Conservation (phyloP, 2,888 invertebrate species). For the Sclerodermus sp. region DNA sequence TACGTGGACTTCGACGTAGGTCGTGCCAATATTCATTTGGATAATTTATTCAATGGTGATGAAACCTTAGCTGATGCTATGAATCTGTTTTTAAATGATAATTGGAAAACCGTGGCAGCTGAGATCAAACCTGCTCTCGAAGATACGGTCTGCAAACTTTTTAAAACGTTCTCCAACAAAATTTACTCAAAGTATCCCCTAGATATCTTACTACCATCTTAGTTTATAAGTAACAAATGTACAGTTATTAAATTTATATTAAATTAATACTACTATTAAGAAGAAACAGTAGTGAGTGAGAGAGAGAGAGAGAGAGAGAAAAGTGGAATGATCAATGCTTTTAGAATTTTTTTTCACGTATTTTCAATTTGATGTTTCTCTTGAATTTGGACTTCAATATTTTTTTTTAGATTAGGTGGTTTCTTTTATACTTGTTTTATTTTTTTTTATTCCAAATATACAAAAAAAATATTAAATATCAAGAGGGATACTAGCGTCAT, state of each 20-base stretch:
- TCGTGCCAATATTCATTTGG: conserved; percentile 66
- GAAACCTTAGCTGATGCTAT: conserved; percentile 65
- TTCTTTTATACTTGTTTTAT: too few species aligned
- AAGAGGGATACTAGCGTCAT: too few species aligned
- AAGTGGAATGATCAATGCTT: too few species aligned
- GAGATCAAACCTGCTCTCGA: conserved; percentile 74
- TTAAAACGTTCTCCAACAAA: conserved; percentile 64
- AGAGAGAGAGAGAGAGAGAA: too few species aligned
- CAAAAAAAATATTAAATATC: too few species aligned
- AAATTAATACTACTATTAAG: background rate
- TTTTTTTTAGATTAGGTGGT: too few species aligned
- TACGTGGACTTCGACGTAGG: conserved; percentile 70
- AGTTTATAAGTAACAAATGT: too few species aligned
- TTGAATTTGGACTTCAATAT: too few species aligned
- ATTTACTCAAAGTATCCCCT: conserved; percentile 65
- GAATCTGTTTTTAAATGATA: conserved; percentile 77
- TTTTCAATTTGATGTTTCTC: too few species aligned
- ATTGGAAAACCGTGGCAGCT: conserved; percentile 72
- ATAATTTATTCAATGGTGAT: conserved; percentile 75
- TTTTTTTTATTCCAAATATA: too few species aligned
- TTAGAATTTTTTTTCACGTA: too few species aligned
- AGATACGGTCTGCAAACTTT: conserved; percentile 63
- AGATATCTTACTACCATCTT: conserved; percentile 53
- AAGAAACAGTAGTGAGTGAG: background rate
- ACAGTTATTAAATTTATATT: too few species aligned